Base-by-base conservation (phyloP, 2,888 invertebrate genomes). In the Halictus ligatus region DNA sequence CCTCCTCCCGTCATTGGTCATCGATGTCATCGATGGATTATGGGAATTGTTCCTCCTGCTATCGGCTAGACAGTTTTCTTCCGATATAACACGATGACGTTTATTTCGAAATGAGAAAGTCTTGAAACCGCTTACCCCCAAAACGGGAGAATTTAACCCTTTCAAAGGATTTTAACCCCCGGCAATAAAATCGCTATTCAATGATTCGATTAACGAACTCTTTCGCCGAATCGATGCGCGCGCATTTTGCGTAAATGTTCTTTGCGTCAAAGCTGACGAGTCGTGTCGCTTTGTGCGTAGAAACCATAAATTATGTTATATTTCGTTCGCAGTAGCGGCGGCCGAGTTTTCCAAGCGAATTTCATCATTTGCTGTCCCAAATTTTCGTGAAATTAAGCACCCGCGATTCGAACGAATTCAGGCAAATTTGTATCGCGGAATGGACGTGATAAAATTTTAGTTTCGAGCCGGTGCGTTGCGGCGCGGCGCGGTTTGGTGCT, bases 361-460 rank as follows among this genome's bases (percentile, higher is more conserved):
- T 69, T 21, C 69, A 43, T 69, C 43, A 67, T 29, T 69, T 40
- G 40, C 69, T 21, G 69, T 69, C 40, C 69, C 1, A 40, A 69
- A 69, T 43, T 69, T n/a, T 40, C 69, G 69, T 7, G 67, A 29
- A 67, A 67, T 67, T 67, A 67, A 67, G 35, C 67, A 18, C 7
- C 67, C 13, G 35, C 21, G 40, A 69, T 69, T 40, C 40, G 40
- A 40, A 69, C 40, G 69, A 69, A 69, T 69, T 40, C 21, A n/a
- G 69, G 69, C 21, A 69, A 69, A 69, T 69, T 69, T 69, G 67
- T 67, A 67, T 67, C 67, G 35, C 15, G 40, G 40, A 40, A 40
- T 35, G 69, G 40, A 69, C 69, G 21, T 25, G 46, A 67, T 18
- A 58, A 71, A 71, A 54, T 54, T 43, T 46, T 13, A 29, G 40